These are phyloP conservation scores for Caradrina kadenii DNA, from an alignment of 2,888 invertebrate species.

Conservation along the genomic window DNA sequence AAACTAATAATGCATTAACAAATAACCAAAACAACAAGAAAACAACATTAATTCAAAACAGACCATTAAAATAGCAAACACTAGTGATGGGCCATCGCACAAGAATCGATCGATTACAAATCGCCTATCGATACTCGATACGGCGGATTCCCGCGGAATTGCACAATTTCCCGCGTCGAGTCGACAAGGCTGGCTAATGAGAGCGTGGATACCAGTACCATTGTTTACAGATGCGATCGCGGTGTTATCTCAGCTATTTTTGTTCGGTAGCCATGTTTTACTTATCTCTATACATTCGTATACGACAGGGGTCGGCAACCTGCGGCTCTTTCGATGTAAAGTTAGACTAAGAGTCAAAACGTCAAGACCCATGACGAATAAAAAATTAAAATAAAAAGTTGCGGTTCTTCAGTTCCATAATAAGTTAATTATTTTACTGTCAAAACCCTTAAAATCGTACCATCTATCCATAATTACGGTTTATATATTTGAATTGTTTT, in stretches of 20 bases:
- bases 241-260: constrained; percentile 85
- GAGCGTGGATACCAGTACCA: constrained; percentile 86
- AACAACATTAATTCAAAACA: constrained; percentile 25
- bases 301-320: constrained; percentile 34
- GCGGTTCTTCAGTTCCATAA: too few species aligned
- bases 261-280: constrained; percentile 86
- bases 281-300: constrained; percentile 84
- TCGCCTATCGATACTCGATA: constrained; percentile 80
- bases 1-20: constrained; percentile 7
- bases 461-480: too few species aligned
- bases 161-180: constrained; percentile 82
- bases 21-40: constrained; percentile 7
- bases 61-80: constrained; percentile 61
- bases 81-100: constrained; percentile 62
- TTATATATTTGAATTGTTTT: too few species aligned
- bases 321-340: too few species aligned
- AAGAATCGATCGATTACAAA: constrained; percentile 81
- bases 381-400: too few species aligned
- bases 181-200: constrained; percentile 87
- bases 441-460: too few species aligned
- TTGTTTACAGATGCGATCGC: constrained; percentile 88
- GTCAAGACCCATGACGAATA: too few species aligned
- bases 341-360: too few species aligned
- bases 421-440: too few species aligned
- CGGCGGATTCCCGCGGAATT: constrained; percentile 83